phyloP scores from a whole-genome alignment of 2,113 vertebrate species.

The Ibidorhyncha struthersii region DNA sequence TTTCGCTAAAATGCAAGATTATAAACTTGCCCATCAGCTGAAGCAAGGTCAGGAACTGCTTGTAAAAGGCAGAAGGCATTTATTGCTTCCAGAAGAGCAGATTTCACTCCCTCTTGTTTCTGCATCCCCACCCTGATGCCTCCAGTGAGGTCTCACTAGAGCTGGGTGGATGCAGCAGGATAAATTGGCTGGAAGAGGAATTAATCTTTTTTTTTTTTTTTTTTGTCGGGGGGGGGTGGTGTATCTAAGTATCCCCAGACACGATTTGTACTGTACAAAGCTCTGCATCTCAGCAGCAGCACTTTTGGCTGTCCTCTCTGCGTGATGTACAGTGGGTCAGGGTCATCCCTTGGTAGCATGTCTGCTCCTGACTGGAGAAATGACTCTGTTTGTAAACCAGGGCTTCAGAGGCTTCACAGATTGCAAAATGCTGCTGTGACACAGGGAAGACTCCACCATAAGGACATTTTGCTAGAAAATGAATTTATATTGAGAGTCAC shows the following conservation, averaged over 20 bases:
- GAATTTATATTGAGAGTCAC: neutral
- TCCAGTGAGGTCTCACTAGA: slow-evolving; percentile 31
- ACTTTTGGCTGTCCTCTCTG: neutral
- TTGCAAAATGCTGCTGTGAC: neutral
- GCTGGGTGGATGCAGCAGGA: slow-evolving; percentile 26
- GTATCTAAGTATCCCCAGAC: neutral
- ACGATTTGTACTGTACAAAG: neutral
- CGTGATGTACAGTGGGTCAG: neutral
- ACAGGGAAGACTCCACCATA: neutral
- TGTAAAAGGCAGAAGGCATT: slow-evolving; percentile 39
- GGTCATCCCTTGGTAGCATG: neutral
- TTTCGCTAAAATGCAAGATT: slow-evolving; percentile 33
- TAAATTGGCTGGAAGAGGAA: neutral
- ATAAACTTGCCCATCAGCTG: slow-evolving; percentile 52
- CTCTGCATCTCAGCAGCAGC: neutral
- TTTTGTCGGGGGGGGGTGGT: neutral
- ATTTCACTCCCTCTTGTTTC: slow-evolving; percentile 8
- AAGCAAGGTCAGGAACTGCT: slow-evolving; percentile 20
- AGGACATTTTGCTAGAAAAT: neutral
- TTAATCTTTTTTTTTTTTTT: too few species aligned
- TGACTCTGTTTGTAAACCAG: neutral
- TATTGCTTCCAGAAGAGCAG: slow-evolving; percentile 50
- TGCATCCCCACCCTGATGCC: slow-evolving; percentile 31
- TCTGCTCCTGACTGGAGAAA: neutral
- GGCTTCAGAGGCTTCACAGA: neutral